phyloP scores from a whole-genome alignment of 2,888 invertebrate genomes.

The Drosophila prostipennis region DNA sequence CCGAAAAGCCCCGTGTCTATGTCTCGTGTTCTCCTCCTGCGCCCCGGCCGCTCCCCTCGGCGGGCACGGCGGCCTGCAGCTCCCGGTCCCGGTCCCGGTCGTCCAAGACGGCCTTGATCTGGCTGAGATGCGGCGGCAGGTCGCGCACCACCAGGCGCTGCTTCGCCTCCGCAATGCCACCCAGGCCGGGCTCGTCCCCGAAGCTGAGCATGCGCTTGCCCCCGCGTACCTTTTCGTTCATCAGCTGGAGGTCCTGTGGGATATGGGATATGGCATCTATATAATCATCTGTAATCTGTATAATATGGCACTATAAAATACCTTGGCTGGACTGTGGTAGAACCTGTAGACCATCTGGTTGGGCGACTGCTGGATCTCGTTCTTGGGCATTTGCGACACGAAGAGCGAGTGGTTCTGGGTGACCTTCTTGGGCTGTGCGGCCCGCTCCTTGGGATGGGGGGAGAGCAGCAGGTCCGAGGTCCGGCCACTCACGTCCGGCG shows the following conservation, averaged over 20 bases:
- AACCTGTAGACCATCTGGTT: conserved; percentile 81
- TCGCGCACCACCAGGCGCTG: conserved; percentile 39
- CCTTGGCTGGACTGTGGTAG: conserved; percentile 83
- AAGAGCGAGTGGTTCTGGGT: conserved; percentile 86
- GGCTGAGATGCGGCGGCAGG: conserved; percentile 39
- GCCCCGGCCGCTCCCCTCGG: neutral
- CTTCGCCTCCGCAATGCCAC: conserved; percentile 40
- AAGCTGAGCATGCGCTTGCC: conserved; percentile 81
- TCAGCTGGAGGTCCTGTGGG: conserved; percentile 71
- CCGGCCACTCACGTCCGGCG: conserved; percentile 56
- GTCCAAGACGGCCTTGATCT: conserved; percentile 65
- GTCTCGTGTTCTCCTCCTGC: conserved; percentile 23
- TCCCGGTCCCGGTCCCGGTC: conserved; percentile 61
- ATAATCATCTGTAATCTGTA: too few relatives aligned
- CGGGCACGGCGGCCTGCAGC: neutral
- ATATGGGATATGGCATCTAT: too few relatives aligned
- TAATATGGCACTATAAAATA: too few relatives aligned
- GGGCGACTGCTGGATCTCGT: conserved; percentile 83
- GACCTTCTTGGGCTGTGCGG: conserved; percentile 80
- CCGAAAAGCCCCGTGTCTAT: conserved; percentile 26
- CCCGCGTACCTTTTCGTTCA: conserved; percentile 80
- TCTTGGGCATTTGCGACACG: conserved; percentile 85
- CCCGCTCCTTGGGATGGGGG: conserved; percentile 88
- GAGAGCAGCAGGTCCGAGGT: conserved; percentile 86
- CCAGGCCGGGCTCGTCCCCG: conserved; percentile 62